Base-by-base conservation (phyloP, 2,888 invertebrate species). In the Hybos culiciformis region DNA sequence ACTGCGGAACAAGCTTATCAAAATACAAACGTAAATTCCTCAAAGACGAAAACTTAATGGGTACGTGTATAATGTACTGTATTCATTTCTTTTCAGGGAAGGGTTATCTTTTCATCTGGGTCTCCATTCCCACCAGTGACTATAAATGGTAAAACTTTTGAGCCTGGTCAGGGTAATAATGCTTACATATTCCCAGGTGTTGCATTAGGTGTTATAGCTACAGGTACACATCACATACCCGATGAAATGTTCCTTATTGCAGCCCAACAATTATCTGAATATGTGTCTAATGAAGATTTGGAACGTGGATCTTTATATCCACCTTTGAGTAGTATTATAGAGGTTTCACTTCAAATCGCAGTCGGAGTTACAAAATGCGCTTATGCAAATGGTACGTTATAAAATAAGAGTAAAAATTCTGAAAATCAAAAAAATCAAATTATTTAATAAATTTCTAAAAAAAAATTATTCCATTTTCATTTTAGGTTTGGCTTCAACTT, bases 161-260 rank as follows among this genome's bases (percentile, higher is more conserved):
- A 78, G 51, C 88, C 97, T 0, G 97, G 98, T 0, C 98, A 99
- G 64, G 97, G 97, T 46, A 96, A 94, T 68, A 96, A 96, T 67
- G 87, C 94, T 0, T 96, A 96, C 67, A 93, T 96, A 57, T 94
- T 92, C 72, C 97, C 97, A 0, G 98, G 97, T 5, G 72, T 94
- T 42, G 94, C 93, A 9, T 75, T 99, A 17, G 98, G 94, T 8
- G 86, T 92, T 8, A 87, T 96, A 51, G 79, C 83, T 14, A 88
- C 92, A 23, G 86, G 90, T 43, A 84, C 92, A 5, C 85, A 91
- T 60, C 92, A 93, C 58, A 91, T 98, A 58, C 81, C 83, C 6
- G 94, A 98, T 60, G 82, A 84, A 49, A 76, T 96, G 66, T 98
- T 98, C 76, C 72, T 98, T 39, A 79, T 87, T 42, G 90, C 98